Base-by-base conservation (phyloP, 1,140 invertebrate species). In the Agrypnia vestita region DNA sequence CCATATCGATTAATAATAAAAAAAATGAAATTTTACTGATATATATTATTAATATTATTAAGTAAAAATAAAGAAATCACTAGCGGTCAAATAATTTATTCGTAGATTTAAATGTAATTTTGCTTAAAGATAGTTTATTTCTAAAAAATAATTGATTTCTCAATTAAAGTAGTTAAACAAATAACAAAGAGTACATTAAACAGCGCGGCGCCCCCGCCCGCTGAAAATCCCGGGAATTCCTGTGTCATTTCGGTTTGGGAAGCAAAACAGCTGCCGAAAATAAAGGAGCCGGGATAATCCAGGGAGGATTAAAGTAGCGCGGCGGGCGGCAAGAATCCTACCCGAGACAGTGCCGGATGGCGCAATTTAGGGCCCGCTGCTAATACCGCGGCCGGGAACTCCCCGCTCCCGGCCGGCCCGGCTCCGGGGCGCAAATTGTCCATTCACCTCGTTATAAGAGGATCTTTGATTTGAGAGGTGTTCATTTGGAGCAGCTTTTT, bases 241-340 rank as follows among this genome's bases (percentile, higher is more conserved):
- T 19, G 76, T 69, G 46, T 67, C 76, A 69, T 78, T 78, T 78
- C 35, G 62, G 76, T 78, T 80, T 51, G 81, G 75, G 81, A 82
- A 82, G 76, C 76, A 82, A 80, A 82, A 78, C 81, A 82, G 78
- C 81, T 82, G 81, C 78, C 64, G 81, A 82, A 82, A 82, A 82
- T 82, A 82, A 80, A 79, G 81, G 74, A 80, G 78, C 78, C 76
- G 47, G 79, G 78, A 80, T 82, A 82, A 82, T 82, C 81, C 81
- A 13, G 74, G 75, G 59, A 69, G 80, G 81, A 82, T 82, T 82
- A 82, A 80, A 82, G 81, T 82, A 82, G 81, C 75, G 53, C 53
- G 73, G 76, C 53, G 62, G 81, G 81, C 67, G 74, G 81, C 72
- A 82, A 82, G 81, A 82, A 76, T 80, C 76, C 79, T 80, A 80